Evolutionary conservation across 2,797 vertebrate genomes (phyloP), one percentile per base, ranked within the genome.

Genomic region (Mallotus villosus): DNA sequence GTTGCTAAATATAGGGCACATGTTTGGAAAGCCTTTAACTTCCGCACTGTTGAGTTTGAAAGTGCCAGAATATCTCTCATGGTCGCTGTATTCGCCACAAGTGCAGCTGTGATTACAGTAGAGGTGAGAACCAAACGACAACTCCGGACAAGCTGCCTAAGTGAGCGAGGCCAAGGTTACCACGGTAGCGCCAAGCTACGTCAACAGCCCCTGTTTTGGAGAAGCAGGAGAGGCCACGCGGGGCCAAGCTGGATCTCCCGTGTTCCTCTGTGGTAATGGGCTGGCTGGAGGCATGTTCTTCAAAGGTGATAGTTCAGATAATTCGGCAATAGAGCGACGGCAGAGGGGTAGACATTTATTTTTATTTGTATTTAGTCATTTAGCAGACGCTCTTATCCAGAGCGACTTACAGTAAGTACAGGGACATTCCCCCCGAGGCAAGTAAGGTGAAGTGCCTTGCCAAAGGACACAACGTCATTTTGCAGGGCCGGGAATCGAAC

Each of bases 1-100:
- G 79, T 77, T 82, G 78, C 79, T 81, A 79, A 86, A 68, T 7
- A 58, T 22, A n/a, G 55, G 55, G 21, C 1, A 7, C 6, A 11
- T 22, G 55, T n/a, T 22, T 58, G 55, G 55, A 58, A 58, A 58
- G 4, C 1, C 53, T 57, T 57, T 16, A 53, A 55, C 19, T 21
- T 58, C 55, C 11, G 55, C 55, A 58, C 19, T 58, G 6, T 37
- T 37, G 6, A 37, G 34, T 37, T 37, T 9, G 11, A 41, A 41
- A 41, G 37, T 41, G 8, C 9, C 9, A 41, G 37, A 41, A 41
- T 3, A 41, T 41, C 8, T 41, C 9, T 11, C 5, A 2, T 12
- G 37, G 8, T 12, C 2, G 37, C 1, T 0, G 51, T 53, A n/a
- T 53, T 14, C 14, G 4, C 8, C 17, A 51, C 49, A 16, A 17